These are phyloP conservation scores for Hippocampus zosterae DNA, from an alignment of 2,113 vertebrate species.

Conservation along the genomic window DNA sequence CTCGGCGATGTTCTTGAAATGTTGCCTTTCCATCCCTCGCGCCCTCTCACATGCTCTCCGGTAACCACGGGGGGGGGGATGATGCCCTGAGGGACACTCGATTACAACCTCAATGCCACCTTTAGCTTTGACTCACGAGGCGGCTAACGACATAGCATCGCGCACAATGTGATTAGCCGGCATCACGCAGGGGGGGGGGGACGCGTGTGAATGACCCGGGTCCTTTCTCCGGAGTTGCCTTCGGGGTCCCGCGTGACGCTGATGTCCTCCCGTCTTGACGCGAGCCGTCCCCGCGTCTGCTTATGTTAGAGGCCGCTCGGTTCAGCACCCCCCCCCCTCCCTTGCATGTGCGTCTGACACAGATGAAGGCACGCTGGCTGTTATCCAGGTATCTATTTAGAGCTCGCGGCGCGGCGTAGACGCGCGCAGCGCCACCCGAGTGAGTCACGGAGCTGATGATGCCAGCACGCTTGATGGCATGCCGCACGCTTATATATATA, in stretches of 20 bases:
- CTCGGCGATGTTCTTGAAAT: neutral
- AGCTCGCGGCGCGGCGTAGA: constrained; percentile 17
- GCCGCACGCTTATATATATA: too few species aligned
- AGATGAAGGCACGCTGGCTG: constrained; percentile 13
- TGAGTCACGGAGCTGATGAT: constrained; percentile 29
- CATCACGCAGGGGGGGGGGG: constrained; percentile 40
- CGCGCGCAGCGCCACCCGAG: constrained; percentile 4
- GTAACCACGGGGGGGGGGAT: neutral
- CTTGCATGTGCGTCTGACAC: constrained; percentile 4
- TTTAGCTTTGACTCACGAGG: neutral
- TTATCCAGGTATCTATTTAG: constrained; percentile 39
- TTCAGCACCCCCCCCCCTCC: constrained; percentile 11
- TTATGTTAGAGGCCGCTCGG: constrained; percentile 22
- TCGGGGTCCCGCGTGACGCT: constrained; percentile 49
- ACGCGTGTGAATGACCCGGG: constrained; percentile 35
- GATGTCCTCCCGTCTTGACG: constrained; percentile 58
- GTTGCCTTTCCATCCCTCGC: neutral
- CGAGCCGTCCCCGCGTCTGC: constrained; percentile 33
- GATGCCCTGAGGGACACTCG: neutral
- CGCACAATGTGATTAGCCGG: constrained; percentile 9
- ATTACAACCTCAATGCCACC: neutral
- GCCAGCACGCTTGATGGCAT: neutral
- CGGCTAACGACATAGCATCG: neutral
- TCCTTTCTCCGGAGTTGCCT: constrained; percentile 28
- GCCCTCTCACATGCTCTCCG: neutral